Evolutionary conservation across 2,113 vertebrate species (phyloP).

Genomic region (Lycaon pictus): DNA sequence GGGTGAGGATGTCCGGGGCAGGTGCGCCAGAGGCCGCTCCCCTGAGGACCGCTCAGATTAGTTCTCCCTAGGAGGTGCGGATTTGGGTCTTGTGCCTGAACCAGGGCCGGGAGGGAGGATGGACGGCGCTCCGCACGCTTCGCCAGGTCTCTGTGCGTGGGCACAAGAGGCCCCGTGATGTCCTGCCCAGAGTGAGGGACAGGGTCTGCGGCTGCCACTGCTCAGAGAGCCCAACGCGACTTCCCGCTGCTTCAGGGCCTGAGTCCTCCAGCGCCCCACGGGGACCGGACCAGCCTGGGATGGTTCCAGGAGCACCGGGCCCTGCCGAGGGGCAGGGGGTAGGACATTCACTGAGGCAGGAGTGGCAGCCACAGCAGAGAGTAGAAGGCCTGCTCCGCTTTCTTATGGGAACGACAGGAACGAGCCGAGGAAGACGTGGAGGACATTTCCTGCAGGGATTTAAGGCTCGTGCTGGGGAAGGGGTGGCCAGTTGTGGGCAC

Average conservation of each 20-base stretch:
- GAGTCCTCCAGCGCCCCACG: background rate
- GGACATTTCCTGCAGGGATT: background rate
- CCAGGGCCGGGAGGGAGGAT: fast-evolving
- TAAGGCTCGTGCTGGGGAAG: too few species aligned
- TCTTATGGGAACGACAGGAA: background rate
- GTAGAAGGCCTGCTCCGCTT: fast-evolving
- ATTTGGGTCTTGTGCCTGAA: background rate
- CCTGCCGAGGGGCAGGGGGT: fast-evolving
- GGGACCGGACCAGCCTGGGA: too few species aligned
- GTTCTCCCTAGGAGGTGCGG: fast-evolving
- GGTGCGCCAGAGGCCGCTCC: background rate
- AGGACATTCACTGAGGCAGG: fast-evolving
- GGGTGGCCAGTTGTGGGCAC: background rate
- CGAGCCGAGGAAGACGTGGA: fast-evolving
- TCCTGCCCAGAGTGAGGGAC: background rate
- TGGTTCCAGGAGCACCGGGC: fast-evolving
- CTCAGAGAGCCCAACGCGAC: too few species aligned
- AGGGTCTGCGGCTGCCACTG: background rate
- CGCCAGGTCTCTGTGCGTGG: fast-evolving
- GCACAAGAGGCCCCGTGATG: background rate
- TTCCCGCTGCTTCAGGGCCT: too few species aligned
- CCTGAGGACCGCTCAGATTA: background rate
- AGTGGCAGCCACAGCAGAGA: fast-evolving
- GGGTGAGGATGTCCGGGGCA: fast-evolving
- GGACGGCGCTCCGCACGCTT: fast-evolving